These are phyloP conservation scores for Gadus chalcogrammus DNA, from an alignment of 2,113 vertebrate genomes.

Conservation along the genomic window DNA sequence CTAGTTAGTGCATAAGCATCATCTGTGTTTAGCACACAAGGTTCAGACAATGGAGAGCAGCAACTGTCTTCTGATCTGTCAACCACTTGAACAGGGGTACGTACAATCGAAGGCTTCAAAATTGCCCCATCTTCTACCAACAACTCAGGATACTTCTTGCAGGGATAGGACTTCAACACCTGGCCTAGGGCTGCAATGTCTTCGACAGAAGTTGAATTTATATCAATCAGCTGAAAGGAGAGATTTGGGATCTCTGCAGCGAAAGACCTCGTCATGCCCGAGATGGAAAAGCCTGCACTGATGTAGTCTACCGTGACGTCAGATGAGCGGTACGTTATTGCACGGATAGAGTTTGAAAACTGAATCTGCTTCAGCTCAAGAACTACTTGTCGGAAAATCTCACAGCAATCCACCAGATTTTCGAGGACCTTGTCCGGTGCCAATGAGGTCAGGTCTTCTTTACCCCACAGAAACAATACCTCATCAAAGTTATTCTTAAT, in stretches of 20 bases:
- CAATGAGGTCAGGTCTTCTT: conserved; percentile 64
- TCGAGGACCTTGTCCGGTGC: conserved; percentile 59
- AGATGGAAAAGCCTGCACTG: conserved; percentile 76
- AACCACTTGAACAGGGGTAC: conserved; percentile 49
- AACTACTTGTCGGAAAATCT: conserved; percentile 75
- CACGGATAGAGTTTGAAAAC: conserved; percentile 63
- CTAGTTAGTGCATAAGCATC: conserved; percentile 63
- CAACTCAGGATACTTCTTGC: conserved; percentile 72
- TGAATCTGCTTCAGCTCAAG: conserved; percentile 63
- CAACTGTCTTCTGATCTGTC: conserved; percentile 17
- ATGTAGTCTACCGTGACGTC: conserved; percentile 72
- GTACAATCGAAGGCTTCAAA: conserved; percentile 64
- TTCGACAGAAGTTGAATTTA: conserved; percentile 58
- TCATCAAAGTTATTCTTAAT: conserved; percentile 67
- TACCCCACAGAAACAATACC: conserved; percentile 81
- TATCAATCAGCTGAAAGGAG: conserved; percentile 79
- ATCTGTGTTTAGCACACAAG: conserved; percentile 71
- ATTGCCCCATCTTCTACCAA: conserved; percentile 71
- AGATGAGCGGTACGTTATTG: conserved; percentile 76
- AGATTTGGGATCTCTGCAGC: conserved; percentile 73
- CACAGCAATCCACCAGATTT: conserved; percentile 72
- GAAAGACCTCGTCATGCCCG: conserved; percentile 79
- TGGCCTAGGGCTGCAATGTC: conserved; percentile 73
- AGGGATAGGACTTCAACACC: conserved; percentile 64
- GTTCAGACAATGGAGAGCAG: conserved; percentile 38